Conservation (phyloP, 2,888 invertebrate species). For the Brenthis hecate region DNA sequence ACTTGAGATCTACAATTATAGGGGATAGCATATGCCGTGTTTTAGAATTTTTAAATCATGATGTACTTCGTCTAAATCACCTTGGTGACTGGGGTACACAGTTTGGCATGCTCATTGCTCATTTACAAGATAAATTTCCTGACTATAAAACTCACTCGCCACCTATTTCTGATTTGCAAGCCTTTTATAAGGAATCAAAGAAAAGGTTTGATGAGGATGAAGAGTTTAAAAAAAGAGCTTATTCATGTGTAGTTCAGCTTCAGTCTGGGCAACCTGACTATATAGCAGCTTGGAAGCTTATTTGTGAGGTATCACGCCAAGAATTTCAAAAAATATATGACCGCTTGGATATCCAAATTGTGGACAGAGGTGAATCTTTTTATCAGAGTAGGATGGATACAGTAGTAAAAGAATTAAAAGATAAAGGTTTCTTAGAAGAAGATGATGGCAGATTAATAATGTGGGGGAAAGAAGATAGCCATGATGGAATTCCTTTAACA, state of each 20-base stretch:
- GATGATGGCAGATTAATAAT: constrained; percentile 93
- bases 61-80: constrained; percentile 96
- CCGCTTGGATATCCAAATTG: constrained; percentile 88
- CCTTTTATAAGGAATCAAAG: constrained; percentile 95
- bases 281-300: constrained; percentile 95
- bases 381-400: constrained; percentile 95
- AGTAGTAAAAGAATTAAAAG: constrained; percentile 88
- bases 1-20: constrained; percentile 97
- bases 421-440: constrained; percentile 86
- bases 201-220: constrained; percentile 95
- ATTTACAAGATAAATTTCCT: constrained; percentile 95
- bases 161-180: constrained; percentile 94
- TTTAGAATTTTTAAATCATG: constrained; percentile 94
- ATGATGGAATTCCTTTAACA: constrained; percentile 92
- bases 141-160: constrained; percentile 91
- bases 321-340: constrained; percentile 96
- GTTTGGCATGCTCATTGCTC: constrained; percentile 99
- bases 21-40: constrained; percentile 96
- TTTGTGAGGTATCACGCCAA: constrained; percentile 96
- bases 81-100: constrained; percentile 99
- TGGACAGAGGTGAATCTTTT: constrained; percentile 97
- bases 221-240: constrained; percentile 96
- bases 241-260: constrained; percentile 94
- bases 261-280: constrained; percentile 93
- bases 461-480: constrained; percentile 86